Evolutionary conservation across 2,888 invertebrate genomes (phyloP).

Genomic region (Sacculina carcini): DNA sequence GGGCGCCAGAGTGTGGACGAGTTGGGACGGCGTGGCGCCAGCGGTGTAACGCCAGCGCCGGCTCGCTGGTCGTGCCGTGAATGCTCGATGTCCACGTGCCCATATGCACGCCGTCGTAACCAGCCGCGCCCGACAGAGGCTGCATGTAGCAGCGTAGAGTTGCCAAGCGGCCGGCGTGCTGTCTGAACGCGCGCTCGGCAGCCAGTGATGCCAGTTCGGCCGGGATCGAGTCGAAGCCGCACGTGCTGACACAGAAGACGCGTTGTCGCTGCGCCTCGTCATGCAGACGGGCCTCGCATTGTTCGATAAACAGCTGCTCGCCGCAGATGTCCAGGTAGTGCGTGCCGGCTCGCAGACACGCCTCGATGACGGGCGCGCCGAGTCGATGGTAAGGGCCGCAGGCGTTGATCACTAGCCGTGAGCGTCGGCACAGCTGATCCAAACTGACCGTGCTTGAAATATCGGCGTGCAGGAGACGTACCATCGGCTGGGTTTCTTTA

Average conservation of each 20-base stretch:
- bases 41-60: neutral
- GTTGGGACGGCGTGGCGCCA: neutral
- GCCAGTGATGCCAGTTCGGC: constrained; percentile 11
- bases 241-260: constrained; percentile 11
- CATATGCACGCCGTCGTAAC: neutral
- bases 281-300: constrained; percentile 8
- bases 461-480: neutral
- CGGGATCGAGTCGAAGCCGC: constrained; percentile 14
- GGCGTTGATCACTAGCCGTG: neutral
- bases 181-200: constrained; percentile 5
- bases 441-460: neutral
- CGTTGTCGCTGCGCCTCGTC: constrained; percentile 10
- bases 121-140: neutral
- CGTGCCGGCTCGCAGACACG: constrained; percentile 11
- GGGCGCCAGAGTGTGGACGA: no score
- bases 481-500: no score
- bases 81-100: neutral
- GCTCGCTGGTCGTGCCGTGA: constrained; percentile 3
- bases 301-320: constrained; percentile 12
- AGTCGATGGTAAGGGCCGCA: neutral
- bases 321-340: constrained; percentile 13
- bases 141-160: neutral
- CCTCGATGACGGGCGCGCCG: constrained; percentile 10
- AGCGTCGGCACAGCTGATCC: neutral
- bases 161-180: neutral